These are phyloP conservation scores for Xanthia icteritia DNA, from an alignment of 2,888 invertebrate species.

Conservation along the genomic window DNA sequence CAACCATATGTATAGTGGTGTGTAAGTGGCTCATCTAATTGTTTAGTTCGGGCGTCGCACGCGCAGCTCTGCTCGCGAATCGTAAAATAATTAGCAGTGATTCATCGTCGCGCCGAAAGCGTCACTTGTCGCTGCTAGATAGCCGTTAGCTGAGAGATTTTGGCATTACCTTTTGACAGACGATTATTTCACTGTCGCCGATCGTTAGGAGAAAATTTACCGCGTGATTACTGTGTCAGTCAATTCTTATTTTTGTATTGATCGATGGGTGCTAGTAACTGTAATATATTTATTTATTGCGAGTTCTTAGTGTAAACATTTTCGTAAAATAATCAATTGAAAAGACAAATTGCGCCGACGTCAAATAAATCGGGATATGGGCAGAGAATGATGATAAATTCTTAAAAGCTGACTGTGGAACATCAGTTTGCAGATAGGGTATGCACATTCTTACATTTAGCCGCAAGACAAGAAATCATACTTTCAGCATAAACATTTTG, in stretches of 20 bases:
- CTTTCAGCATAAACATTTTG: background rate
- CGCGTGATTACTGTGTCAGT: slow-evolving; percentile 78
- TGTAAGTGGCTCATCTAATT: slow-evolving; percentile 71
- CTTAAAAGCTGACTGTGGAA: background rate
- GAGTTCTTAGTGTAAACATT: background rate
- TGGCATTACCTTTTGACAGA: slow-evolving; percentile 88
- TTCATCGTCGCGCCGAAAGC: slow-evolving; percentile 84
- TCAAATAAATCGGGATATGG: background rate
- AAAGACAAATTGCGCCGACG: background rate
- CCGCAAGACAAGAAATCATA: background rate
- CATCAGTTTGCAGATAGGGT: background rate
- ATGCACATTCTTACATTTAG: background rate
- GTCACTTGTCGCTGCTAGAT: slow-evolving; percentile 79
- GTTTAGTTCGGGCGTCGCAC: slow-evolving; percentile 75
- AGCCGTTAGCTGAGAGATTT: slow-evolving; percentile 80
- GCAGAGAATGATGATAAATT: too few species aligned
- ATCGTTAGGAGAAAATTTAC: slow-evolving; percentile 86
- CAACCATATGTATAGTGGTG: slow-evolving; percentile 37
- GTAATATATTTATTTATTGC: slow-evolving; percentile 20
- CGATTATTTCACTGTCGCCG: slow-evolving; percentile 87
- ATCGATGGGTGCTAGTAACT: slow-evolving; percentile 66
- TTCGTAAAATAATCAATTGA: background rate
- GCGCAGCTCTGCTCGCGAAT: slow-evolving; percentile 69
- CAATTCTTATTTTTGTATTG: slow-evolving; percentile 72
- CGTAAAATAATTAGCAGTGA: slow-evolving; percentile 88